Percentiles rank a stretch among this genome's conserved stretches.
phyloP scores from a whole-genome alignment of 2,888 invertebrate species.

The Uloborus plumipes region DNA sequence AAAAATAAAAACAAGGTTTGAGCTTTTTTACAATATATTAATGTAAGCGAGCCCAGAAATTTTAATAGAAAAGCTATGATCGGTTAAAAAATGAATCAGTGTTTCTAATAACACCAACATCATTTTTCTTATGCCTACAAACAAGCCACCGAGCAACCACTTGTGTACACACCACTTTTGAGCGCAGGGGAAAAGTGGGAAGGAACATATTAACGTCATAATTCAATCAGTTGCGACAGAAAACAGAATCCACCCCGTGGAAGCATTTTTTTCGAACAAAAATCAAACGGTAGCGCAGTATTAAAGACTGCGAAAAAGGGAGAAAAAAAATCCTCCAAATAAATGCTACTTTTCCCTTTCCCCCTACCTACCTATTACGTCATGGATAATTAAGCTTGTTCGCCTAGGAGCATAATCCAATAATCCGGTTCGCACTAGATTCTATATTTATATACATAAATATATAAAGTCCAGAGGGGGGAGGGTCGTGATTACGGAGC shows the following conservation, averaged over 20 bases:
- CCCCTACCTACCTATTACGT: conserved; percentile 42
- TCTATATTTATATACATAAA: conserved; percentile 41
- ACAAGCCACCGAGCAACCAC: conserved; percentile 5
- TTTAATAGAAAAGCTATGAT: too few relatives aligned
- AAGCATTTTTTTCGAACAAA: conserved; percentile 30
- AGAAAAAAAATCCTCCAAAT: conserved; percentile 21
- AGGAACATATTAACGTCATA: conserved; percentile 53
- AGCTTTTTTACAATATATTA: too few relatives aligned
- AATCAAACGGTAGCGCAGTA: conserved; percentile 5
- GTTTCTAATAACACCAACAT: too few relatives aligned
- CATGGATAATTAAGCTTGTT: conserved; percentile 60
- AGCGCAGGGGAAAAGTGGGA: conserved; percentile 16
- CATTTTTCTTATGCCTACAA: conserved; percentile 9
- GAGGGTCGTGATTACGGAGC: conserved; percentile 43
- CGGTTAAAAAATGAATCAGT: too few relatives aligned
- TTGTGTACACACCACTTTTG: background rate
- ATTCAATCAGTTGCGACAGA: conserved; percentile 60
- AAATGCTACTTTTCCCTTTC: conserved; percentile 39
- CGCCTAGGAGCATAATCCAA: conserved; percentile 55
- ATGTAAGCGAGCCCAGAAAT: too few relatives aligned
- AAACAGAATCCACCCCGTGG: conserved; percentile 43
- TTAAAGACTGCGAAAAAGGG: conserved; percentile 12
- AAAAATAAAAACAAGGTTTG: too few relatives aligned
- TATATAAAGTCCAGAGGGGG: conserved; percentile 9
- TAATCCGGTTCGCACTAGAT: conserved; percentile 35